A percentile compares a stretch with the other conserved stretches of the same genome.
Conservation (phyloP, 1,140 invertebrate genomes). For the Lepidurus packardi region DNA sequence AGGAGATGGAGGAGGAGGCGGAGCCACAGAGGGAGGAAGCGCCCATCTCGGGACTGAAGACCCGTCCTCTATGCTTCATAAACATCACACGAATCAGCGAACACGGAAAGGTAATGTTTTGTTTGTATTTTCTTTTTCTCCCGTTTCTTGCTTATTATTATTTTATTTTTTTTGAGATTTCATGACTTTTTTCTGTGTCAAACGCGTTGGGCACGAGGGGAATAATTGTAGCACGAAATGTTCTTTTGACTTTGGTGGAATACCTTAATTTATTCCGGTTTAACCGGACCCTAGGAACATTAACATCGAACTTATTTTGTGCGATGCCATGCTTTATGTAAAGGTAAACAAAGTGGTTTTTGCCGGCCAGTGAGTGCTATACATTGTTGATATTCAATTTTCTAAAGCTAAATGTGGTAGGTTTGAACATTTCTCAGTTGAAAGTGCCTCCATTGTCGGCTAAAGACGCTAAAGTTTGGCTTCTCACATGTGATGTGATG, state of each 20-base stretch:
- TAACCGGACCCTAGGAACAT: too few relatives aligned
- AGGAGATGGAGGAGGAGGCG: conserved; percentile 7
- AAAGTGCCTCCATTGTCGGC: too few relatives aligned
- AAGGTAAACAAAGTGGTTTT: too few relatives aligned
- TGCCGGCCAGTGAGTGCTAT: too few relatives aligned
- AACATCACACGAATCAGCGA: neutral
- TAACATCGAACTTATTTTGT: too few relatives aligned
- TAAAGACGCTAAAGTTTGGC: too few relatives aligned
- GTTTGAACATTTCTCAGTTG: too few relatives aligned
- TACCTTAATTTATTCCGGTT: too few relatives aligned
- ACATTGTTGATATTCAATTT: too few relatives aligned
- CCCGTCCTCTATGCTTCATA: neutral
- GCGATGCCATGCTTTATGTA: too few relatives aligned
- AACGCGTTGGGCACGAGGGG: neutral
- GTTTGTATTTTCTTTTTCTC: neutral
- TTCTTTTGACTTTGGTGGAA: neutral
- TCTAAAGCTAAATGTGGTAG: too few relatives aligned
- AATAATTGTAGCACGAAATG: neutral
- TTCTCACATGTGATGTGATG: neutral
- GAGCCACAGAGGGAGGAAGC: neutral
- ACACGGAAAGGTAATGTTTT: conserved; percentile 1
- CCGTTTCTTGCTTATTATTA: neutral
- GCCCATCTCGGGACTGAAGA: neutral
- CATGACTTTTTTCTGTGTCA: neutral
- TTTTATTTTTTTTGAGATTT: neutral